A percentile compares a stretch with the other conserved stretches of the same genome.
These are phyloP conservation scores for Entomobrya multifasciata DNA, from an alignment of 2,888 invertebrate genomes.

Conservation along the genomic window DNA sequence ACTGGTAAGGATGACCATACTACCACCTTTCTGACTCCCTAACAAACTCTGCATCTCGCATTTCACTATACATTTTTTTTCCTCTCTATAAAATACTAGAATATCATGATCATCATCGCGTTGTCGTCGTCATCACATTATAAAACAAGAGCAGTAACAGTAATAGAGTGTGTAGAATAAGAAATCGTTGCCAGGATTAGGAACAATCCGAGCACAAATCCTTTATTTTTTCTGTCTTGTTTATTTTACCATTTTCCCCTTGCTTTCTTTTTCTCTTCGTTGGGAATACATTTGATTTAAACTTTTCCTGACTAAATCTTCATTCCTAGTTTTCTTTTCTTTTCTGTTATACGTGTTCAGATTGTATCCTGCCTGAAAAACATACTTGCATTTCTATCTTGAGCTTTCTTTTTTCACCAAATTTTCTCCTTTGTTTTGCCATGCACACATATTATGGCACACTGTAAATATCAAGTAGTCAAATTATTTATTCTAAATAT, in stretches of 20 bases:
- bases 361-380: neutral
- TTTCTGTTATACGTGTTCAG: neutral
- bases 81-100: conserved; percentile 36
- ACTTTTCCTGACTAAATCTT: neutral
- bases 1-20: conserved; percentile 51
- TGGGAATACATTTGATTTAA: conserved; percentile 41
- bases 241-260: neutral
- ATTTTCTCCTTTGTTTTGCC: conserved; percentile 28
- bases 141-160: conserved; percentile 23
- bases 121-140: conserved; percentile 26
- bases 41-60: conserved; percentile 46
- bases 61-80: conserved; percentile 49
- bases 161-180: conserved; percentile 17
- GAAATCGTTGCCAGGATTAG: conserved; percentile 61
- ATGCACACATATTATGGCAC: too few species aligned
- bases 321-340: neutral
- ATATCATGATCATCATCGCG: conserved; percentile 32
- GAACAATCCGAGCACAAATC: conserved; percentile 62
- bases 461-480: too few species aligned
- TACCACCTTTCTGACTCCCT: conserved; percentile 19
- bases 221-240: conserved; percentile 48
- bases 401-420: conserved; percentile 15
- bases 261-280: conserved; percentile 8
- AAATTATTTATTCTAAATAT: too few species aligned
- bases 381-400: neutral